These are phyloP conservation scores for Trematomus bernacchii DNA, from an alignment of 2,797 vertebrate species.

Conservation along the genomic window DNA sequence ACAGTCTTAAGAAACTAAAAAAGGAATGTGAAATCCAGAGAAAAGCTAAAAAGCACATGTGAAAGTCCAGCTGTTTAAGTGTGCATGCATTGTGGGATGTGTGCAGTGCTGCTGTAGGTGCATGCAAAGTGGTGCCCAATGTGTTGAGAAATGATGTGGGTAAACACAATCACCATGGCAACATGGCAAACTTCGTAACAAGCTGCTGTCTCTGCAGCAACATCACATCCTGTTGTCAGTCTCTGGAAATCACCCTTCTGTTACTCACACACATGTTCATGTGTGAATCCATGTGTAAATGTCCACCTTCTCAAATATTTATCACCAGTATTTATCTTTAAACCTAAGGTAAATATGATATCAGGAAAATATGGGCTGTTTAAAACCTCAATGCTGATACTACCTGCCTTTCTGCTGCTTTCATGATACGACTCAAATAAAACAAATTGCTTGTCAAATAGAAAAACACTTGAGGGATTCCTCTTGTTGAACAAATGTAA, in stretches of 20 bases:
- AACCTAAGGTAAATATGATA: too few species aligned
- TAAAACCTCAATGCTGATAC: too few species aligned
- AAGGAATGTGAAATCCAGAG: slow-evolving; percentile 44
- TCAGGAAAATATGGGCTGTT: too few species aligned
- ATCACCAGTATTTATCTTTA: neutral
- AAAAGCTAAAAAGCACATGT: slow-evolving; percentile 55
- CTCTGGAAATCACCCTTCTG: slow-evolving; percentile 42
- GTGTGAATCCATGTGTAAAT: neutral
- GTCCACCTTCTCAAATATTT: neutral
- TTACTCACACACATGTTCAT: neutral
- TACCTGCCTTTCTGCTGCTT: too few species aligned
- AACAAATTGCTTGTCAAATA: too few species aligned
- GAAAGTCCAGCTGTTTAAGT: slow-evolving; percentile 38
- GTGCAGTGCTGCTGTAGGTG: slow-evolving; percentile 19
- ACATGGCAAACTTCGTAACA: slow-evolving; percentile 32
- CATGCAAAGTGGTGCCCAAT: slow-evolving; percentile 59
- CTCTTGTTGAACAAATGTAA: too few species aligned
- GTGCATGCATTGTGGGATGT: slow-evolving; percentile 22
- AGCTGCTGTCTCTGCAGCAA: slow-evolving; percentile 42
- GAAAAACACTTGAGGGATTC: too few species aligned
- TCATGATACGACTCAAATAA: too few species aligned
- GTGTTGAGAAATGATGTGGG: slow-evolving; percentile 27
- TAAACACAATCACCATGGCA: slow-evolving; percentile 43
- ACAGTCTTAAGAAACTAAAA: slow-evolving; percentile 9
- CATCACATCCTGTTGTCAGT: slow-evolving; percentile 74